Percentiles rank a stretch among this genome's conserved stretches.
Evolutionary conservation across 2,113 vertebrate species (phyloP).

Genomic region (Pimephales promelas): DNA sequence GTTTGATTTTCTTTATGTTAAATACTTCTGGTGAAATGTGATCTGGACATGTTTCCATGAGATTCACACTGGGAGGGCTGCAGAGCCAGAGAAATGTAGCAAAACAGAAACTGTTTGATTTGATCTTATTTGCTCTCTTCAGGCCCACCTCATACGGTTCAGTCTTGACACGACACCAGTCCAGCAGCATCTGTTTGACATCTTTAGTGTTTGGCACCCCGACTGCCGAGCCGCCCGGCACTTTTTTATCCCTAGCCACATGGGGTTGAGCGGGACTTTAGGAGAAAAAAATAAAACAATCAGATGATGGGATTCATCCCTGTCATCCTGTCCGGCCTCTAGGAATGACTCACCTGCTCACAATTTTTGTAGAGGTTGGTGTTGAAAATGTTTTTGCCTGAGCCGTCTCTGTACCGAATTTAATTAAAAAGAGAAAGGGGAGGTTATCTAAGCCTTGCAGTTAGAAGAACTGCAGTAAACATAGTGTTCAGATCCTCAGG

Average conservation of each 20-base stretch:
- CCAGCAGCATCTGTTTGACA: constrained; percentile 99
- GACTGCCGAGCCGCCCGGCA: constrained; percentile 79
- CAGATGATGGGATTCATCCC: background rate
- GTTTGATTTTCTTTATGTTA: too few relatives aligned
- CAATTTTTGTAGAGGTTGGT: constrained; percentile 77
- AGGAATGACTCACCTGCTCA: constrained; percentile 80
- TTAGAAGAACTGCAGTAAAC: background rate
- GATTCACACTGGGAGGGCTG: background rate
- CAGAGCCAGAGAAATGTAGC: constrained; percentile 22
- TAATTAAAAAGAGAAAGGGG: constrained; percentile 9
- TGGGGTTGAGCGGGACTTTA: constrained; percentile 70
- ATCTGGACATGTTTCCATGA: background rate
- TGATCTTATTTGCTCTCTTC: background rate
- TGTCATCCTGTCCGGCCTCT: background rate
- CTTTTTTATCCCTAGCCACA: constrained; percentile 53
- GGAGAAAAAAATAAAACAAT: constrained; percentile 10
- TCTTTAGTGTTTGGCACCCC: constrained; percentile 88
- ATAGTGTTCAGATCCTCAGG: background rate
- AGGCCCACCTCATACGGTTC: constrained; percentile 91
- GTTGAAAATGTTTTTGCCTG: constrained; percentile 77
- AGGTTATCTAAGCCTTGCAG: background rate
- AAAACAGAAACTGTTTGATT: constrained; percentile 13
- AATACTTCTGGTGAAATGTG: background rate
- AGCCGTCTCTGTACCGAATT: constrained; percentile 69
- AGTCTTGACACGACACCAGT: constrained; percentile 98